phyloP scores from a whole-genome alignment of 2,888 invertebrate genomes.

The Venusia cambrica region DNA sequence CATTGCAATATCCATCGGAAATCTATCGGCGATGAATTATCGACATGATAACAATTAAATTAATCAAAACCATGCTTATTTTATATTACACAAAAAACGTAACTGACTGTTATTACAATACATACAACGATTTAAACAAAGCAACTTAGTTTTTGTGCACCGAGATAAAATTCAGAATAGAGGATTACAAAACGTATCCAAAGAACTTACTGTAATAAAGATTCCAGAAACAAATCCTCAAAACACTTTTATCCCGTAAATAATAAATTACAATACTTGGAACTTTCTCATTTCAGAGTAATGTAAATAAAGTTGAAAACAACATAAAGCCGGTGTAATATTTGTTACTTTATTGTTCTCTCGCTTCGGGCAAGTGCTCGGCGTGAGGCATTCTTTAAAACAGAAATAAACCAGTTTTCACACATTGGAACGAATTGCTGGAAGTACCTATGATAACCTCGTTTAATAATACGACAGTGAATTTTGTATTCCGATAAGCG shows the following conservation, averaged over 20 bases:
- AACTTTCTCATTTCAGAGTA: constrained; percentile 32
- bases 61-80: no score
- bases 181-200: constrained; percentile 13
- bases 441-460: constrained; percentile 35
- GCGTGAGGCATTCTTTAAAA: constrained; percentile 23
- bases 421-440: constrained; percentile 31
- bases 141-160: constrained; percentile 20
- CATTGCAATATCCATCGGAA: constrained; percentile 40
- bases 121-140: constrained; percentile 9
- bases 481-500: constrained; percentile 60
- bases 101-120: no score
- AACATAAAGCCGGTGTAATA: constrained; percentile 29
- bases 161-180: no score
- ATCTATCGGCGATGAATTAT: constrained; percentile 31
- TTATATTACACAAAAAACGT: no score
- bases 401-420: constrained; percentile 25
- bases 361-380: constrained; percentile 27
- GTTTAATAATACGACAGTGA: constrained; percentile 52
- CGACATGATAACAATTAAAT: constrained; percentile 20
- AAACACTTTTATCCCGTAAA: constrained; percentile 26
- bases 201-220: constrained; percentile 16
- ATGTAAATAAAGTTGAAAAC: constrained; percentile 31
- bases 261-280: constrained; percentile 31
- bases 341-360: constrained; percentile 32
- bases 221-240: constrained; percentile 22